Base-by-base conservation (phyloP, 2,888 invertebrate species). In the Carabus problematicus region DNA sequence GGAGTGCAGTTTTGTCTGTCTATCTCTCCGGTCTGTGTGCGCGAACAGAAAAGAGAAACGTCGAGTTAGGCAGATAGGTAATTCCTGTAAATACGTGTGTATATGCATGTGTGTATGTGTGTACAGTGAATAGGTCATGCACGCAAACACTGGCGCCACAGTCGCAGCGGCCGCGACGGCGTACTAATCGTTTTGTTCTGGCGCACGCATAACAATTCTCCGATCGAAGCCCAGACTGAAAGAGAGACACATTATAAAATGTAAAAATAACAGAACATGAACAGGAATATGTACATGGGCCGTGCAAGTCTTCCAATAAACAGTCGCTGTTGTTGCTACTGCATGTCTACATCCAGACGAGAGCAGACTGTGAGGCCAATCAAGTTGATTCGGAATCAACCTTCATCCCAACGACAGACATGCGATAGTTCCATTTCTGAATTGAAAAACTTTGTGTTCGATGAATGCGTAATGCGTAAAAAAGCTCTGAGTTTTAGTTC, bases 101-200 rank as follows among this genome's bases (percentile, higher is more conserved):
- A 9, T 52, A 7, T 52, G 49, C 12, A 18, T 14, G 12, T 49
- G 49, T 52, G 52, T n/a, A n/a, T 52, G 52, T 52, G 8, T 52
- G 52, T 52, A 52, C 29, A 29, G 29, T 29, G 29, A 29, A 29
- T 52, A 52, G 52, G 52, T 52, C 52, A 52, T 52, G 52, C 66
- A 66, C 66, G 66, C 66, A 49, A 58, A 58, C 66, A 47, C 56
- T 66, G 66, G 66, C 66, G 66, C 66, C 66, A 66, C 56, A 47
- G 19, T 45, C 66, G 41, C 47, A 18, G 19, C 58, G 47, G 59
- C 41, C 19, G 40, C n/a, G 49, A 47, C 56, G 56, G 12, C 12
- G n/a, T 39, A 66, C 66, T 66, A 66, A 66, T 66, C 66, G 66
- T 66, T 59, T 66, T 66, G 66, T 66, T 59, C 58, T 66, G 56